phyloP scores from a whole-genome alignment of 2,797 vertebrate genomes.

The Balearica regulorum region DNA sequence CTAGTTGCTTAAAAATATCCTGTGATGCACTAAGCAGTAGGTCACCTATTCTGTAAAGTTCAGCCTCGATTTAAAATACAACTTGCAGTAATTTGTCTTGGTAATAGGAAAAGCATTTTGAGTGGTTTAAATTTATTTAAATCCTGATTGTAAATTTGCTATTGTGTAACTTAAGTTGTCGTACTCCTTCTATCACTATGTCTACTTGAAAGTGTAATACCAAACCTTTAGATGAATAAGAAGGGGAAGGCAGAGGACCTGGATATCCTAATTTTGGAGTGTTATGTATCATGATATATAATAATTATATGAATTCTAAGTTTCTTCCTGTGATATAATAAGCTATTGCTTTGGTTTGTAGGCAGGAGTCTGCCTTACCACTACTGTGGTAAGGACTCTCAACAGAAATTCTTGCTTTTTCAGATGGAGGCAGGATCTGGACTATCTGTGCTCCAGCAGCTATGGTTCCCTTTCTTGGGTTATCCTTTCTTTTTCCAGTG shows the following conservation, averaged over 20 bases:
- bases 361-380: neutral
- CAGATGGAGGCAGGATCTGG: neutral
- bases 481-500: neutral
- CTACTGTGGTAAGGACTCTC: neutral
- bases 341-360: neutral
- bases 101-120: neutral
- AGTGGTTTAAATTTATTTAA: neutral
- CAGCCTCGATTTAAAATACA: neutral
- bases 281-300: neutral
- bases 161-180: neutral
- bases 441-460: neutral
- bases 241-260: neutral
- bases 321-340: neutral
- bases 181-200: neutral
- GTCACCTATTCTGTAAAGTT: neutral
- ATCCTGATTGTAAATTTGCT: neutral
- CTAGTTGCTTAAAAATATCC: constrained; percentile 5
- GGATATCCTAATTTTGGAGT: neutral
- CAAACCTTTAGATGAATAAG: neutral
- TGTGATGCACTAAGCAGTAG: neutral
- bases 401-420: neutral
- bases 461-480: neutral
- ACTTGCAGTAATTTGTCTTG: neutral
- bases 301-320: neutral
- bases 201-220: neutral